Conservation (phyloP, 2,113 vertebrate genomes). For the Ciconia boyciana region DNA sequence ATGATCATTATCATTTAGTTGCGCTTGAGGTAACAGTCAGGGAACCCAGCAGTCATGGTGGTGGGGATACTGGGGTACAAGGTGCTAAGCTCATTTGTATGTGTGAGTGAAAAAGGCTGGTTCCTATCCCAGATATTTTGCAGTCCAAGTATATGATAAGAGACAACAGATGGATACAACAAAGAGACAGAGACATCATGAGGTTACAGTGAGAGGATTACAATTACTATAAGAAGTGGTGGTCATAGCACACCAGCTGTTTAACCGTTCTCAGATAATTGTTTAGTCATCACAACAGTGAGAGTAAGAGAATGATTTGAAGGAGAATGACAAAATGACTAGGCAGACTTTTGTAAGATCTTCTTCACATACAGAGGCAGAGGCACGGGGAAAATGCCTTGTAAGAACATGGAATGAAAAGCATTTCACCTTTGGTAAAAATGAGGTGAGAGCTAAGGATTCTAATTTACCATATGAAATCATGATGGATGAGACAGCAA, state of each 20-base stretch:
- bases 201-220: slow-evolving; percentile 38
- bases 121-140: background rate
- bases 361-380: background rate
- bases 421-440: background rate
- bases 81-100: background rate
- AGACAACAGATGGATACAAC: slow-evolving; percentile 18
- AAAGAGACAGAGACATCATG: background rate
- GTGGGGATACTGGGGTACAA: background rate
- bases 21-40: background rate
- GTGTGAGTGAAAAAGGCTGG: background rate
- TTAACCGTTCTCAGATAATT: slow-evolving; percentile 10
- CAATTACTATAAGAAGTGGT: slow-evolving; percentile 38
- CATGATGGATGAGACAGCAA: background rate
- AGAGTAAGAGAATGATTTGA: background rate
- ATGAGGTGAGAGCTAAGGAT: background rate
- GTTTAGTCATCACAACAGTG: background rate
- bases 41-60: background rate
- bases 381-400: background rate
- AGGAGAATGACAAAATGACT: background rate
- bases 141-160: background rate
- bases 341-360: background rate
- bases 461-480: background rate
- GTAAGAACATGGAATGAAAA: background rate
- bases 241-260: slow-evolving; percentile 28
- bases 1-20: background rate